These are phyloP conservation scores for Papio anubis DNA, from an alignment of 2,113 vertebrate species.

Conservation along the genomic window DNA sequence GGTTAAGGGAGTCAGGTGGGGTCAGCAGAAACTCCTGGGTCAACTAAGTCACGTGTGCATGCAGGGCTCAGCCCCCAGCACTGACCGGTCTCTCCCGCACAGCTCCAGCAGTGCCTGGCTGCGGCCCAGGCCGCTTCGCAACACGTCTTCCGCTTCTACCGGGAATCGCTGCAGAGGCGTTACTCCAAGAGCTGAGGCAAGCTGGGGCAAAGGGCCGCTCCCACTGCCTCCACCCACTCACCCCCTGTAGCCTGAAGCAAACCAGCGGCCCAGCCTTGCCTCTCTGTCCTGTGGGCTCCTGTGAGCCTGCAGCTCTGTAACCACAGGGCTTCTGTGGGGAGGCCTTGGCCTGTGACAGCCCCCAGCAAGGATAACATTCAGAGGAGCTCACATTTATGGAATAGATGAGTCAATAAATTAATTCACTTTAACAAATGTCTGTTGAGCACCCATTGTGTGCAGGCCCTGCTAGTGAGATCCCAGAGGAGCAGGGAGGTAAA, in stretches of 20 bases:
- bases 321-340: not conserved
- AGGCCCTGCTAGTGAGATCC: not conserved
- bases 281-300: not conserved
- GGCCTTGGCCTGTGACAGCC: not conserved
- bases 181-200: conserved; percentile 89
- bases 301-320: not conserved
- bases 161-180: conserved; percentile 87
- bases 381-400: not conserved
- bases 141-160: conserved; percentile 93
- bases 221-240: not conserved
- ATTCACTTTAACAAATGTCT: not conserved
- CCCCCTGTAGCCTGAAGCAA: not conserved
- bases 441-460: not conserved
- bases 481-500: not conserved
- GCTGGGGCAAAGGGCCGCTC: not conserved
- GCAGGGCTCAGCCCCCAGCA: not conserved
- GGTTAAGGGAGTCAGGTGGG: not conserved
- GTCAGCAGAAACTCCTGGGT: too few relatives aligned
- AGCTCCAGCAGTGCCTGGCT: conserved; percentile 93
- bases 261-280: not conserved
- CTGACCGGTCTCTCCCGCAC: not conserved
- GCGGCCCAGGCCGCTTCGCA: conserved; percentile 88
- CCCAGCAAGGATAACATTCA: not conserved
- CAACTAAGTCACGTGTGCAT: not conserved
- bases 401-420: not conserved